phyloP scores from a whole-genome alignment of 1,140 invertebrate genomes.

The Drosophila paulistorum region DNA sequence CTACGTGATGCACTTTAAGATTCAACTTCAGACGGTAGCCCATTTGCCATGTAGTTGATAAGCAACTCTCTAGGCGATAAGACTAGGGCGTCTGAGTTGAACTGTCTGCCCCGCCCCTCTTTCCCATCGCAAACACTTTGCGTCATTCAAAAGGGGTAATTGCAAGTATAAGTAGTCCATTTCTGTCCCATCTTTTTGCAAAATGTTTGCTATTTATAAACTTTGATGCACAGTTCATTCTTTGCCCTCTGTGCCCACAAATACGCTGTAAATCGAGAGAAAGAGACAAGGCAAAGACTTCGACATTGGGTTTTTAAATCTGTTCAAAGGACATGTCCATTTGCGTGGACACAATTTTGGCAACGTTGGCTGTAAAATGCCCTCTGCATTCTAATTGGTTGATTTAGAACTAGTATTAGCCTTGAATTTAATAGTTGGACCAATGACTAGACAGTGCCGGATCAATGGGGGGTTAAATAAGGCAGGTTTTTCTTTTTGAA shows the following conservation, averaged over 20 bases:
- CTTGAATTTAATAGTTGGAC: too few relatives aligned
- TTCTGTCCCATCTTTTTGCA: conserved; percentile 7
- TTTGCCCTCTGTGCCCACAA: neutral
- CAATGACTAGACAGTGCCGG: too few relatives aligned
- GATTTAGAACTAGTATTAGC: too few relatives aligned
- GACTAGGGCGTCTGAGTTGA: neutral
- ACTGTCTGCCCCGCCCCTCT: neutral
- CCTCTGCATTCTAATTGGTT: too few relatives aligned
- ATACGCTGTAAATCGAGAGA: neutral
- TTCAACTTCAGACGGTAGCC: conserved; percentile 5
- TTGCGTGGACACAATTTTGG: too few relatives aligned
- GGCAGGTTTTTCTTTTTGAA: too few relatives aligned
- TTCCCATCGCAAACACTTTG: neutral
- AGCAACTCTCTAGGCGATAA: conserved; percentile 3
- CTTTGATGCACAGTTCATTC: conserved; percentile 1
- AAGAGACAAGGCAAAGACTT: too few relatives aligned
- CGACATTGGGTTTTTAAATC: too few relatives aligned
- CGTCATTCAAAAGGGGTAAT: conserved; percentile 7
- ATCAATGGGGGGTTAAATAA: too few relatives aligned
- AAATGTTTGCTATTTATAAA: conserved; percentile 9
- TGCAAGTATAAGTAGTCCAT: conserved; percentile 11
- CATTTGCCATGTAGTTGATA: neutral
- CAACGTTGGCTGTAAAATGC: too few relatives aligned
- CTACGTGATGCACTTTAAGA: conserved; percentile 10
- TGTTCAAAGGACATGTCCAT: too few relatives aligned